Evolutionary conservation across 2,888 invertebrate genomes (phyloP), one percentile per base, ranked within the genome.

Genomic region (Pollenia labialis): DNA sequence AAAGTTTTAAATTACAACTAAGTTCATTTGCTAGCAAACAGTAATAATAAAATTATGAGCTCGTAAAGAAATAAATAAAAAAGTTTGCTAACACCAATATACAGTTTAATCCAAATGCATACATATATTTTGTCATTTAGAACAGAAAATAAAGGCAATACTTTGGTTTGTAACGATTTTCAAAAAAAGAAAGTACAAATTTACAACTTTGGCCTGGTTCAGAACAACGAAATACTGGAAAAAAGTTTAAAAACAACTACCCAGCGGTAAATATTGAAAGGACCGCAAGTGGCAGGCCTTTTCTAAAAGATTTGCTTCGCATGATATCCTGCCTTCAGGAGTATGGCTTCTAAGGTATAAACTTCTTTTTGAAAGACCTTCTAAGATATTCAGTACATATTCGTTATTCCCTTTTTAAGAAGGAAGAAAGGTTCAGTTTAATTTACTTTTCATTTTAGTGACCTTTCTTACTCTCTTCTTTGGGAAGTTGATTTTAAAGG

Each of bases 61-160:
- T 72, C 42, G 11, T 14, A 46, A 56, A n/a, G n/a, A 1, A 32
- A 42, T 48, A 54, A 18, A n/a, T 1, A 14, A 9, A 23, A 50
- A 54, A 3, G 8, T 11, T 7, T 23, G 7, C 12, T 40, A 11
- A 4, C 10, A 42, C 7, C 32, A 84, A 68, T 60, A 69, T 74
- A 64, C 6, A 62, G 48, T 80, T 80, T 74, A 80, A 80, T 76
- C 81, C 23, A 81, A 76, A 81, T 85, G 58, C 80, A 81, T 81
- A 69, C 80, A 81, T 81, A 69, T 10, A 80, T 69, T 74, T 74
- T 9, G 46, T 18, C 40, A 58, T 48, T 42, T 42, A 18, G 14
- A 58, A 44, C n/a, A 76, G 14, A 32, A 74, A 62, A 44, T 6
- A 48, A 68, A 54, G 54, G n/a, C 10, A 23, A 64, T 46, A 48